Evolutionary conservation across 1,140 invertebrate genomes (phyloP), one percentile per base, ranked within the genome.

Genomic region (Myzus persicae): DNA sequence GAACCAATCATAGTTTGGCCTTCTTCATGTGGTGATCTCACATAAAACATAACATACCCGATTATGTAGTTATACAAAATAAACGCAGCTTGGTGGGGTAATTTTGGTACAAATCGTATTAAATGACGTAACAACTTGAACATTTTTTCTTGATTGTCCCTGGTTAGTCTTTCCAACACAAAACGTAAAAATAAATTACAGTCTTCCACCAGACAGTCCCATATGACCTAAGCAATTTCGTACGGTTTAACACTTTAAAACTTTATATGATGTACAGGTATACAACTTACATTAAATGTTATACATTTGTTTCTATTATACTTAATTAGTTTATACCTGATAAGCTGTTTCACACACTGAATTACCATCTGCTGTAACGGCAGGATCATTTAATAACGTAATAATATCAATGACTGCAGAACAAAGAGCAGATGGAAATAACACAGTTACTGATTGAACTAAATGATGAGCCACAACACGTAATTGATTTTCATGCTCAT

Each of bases 11-110:
- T 96, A 94, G 98, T 98, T 94, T 99, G 98, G 5, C 98, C 98
- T 54, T 98, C 97, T 95, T 99, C 99, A 94, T 99, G 98, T 0
- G 99, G 98, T 22, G 98, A 97, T 91, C 99, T 95, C 1, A 99
- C 99, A 95, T 99, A 99, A 95, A 99, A 99, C 99, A 99, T 99
- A 2, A 99, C 98, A 95, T 99, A 99, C 36, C 99, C 99, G 94
- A 99, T 99, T 94, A 99, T 97, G 94, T 99, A 99, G 96, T 99
- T 99, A 95, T 99, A 99, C 0, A 99, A 95, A n/a, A 98, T 98
- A 95, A 99, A 99, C 1, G 99, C 99, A 14, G 99, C 99, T 95
- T 99, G 99, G 94, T 99, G 98, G 0, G 99, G 99, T 59, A 99
- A 95, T 93, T 98, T 97, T 8, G 98, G 98, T 93, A 99, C 97